Base-by-base conservation (phyloP, 1,140 invertebrate species). In the Zaprionus davidi region DNA sequence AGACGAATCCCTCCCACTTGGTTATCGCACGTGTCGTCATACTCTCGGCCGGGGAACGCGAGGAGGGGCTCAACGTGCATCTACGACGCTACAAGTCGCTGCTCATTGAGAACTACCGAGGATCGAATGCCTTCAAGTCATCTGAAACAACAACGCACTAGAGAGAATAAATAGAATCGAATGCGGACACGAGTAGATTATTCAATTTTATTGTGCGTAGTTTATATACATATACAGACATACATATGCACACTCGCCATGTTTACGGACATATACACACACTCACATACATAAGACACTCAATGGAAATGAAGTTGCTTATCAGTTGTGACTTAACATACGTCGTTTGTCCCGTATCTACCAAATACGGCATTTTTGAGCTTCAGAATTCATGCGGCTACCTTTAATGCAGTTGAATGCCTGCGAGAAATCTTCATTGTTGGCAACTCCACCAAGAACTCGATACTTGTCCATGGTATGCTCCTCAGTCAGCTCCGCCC, bases 371-470 rank as follows among this genome's bases (percentile, higher is more conserved):
- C 91, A 92, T 46, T 80, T 90, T 3, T 95, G 95, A 3, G 59
- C 12, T 22, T 7, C 53, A 4, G 95, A 95, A 92, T 96, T 96
- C 95, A 96, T 95, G 28, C 84, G 90, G 2, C 93, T 94, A 5
- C 93, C 94, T 7, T 76, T 44, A 2, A 93, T 92, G 88, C 96
- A 96, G 17, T 94, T 94, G 84, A 95, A 97, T 71, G 71, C 66
- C 36, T 73, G 44, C 0, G 95, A 93, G 86, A 97, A 97, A 28
- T 96, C 95, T 24, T 93, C 84, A 36, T 94, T 93, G 83, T 97
- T 97, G 12, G 95, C 94, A 11, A 96, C 92, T 2, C 95, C 94
- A n/a, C 96, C 95, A 58, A 95, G 94, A 0, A 96, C 95, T 66
- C 95, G 93, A 56, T 83, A 92, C 51, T 92, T 92, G 46, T 92